Conservation (phyloP, 2,113 vertebrate genomes). For the Sapayoa aenigma region DNA sequence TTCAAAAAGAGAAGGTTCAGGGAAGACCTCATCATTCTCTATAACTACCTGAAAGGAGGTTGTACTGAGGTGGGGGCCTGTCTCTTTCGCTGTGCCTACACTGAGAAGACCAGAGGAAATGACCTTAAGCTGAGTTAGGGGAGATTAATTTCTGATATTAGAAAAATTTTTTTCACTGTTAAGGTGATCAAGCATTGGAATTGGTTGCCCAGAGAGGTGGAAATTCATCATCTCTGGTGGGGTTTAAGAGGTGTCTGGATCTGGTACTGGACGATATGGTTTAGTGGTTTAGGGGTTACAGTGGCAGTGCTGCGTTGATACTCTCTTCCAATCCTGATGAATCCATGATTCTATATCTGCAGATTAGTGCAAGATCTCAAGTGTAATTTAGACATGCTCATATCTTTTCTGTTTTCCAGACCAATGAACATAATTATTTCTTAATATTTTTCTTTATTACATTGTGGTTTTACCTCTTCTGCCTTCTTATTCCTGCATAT, state of each 20-base stretch:
- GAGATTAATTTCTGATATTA: not conserved
- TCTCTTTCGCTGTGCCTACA: not conserved
- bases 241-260: not conserved
- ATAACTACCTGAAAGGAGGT: not conserved
- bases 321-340: not conserved
- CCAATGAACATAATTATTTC: not conserved
- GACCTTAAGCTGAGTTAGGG: not conserved
- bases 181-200: not conserved
- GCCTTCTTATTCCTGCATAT: not conserved
- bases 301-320: not conserved
- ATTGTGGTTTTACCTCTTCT: not conserved
- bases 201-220: not conserved
- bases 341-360: not conserved
- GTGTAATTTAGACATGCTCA: not conserved
- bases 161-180: not conserved
- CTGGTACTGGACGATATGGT: not conserved
- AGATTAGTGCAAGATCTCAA: not conserved
- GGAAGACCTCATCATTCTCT: not conserved
- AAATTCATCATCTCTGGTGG: not conserved
- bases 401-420: not conserved
- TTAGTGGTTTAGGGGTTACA: not conserved
- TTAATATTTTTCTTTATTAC: not conserved
- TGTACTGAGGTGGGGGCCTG: fast-evolving
- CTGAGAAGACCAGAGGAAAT: not conserved
- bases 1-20: not conserved